A percentile compares a stretch with the other conserved stretches of the same genome.
Evolutionary conservation across 2,797 vertebrate genomes (phyloP).

Genomic region (Melanotaenia trifasciata): DNA sequence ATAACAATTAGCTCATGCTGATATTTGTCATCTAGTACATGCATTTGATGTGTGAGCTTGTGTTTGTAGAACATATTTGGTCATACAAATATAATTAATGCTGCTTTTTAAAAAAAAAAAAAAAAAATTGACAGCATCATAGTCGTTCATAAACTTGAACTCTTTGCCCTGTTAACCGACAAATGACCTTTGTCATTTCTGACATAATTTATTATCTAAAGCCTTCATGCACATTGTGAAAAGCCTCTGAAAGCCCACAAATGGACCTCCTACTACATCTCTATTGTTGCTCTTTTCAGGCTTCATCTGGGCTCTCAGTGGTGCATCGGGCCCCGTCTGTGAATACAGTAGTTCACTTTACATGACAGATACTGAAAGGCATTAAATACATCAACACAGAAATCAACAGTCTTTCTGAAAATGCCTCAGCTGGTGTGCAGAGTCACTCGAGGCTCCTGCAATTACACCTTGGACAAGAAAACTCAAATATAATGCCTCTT

Average conservation of each 20-base stretch:
- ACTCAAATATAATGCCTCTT: conserved; percentile 45
- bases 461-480: conserved; percentile 42
- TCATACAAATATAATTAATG: not conserved
- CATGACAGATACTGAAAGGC: conserved; percentile 61
- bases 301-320: conserved; percentile 44
- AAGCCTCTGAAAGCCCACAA: conserved; percentile 58
- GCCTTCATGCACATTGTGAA: conserved; percentile 43
- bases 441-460: conserved; percentile 51
- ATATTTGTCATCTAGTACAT: not conserved
- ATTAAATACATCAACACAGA: conserved; percentile 65
- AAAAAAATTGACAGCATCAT: not conserved
- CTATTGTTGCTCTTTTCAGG: conserved; percentile 64
- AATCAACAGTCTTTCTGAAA: conserved; percentile 53
- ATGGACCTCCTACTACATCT: conserved; percentile 68
- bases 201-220: conserved; percentile 60
- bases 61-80: not conserved
- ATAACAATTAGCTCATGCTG: not conserved
- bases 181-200: conserved; percentile 52
- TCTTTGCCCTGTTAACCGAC: conserved; percentile 33
- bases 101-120: not conserved
- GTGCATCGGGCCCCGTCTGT: conserved; percentile 61
- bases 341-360: conserved; percentile 58
- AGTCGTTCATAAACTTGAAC: conserved; percentile 27
- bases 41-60: not conserved
- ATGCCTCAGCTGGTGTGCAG: conserved; percentile 32